Evolutionary conservation across 2,113 vertebrate genomes (phyloP).

Genomic region (Salvelinus namaycush): DNA sequence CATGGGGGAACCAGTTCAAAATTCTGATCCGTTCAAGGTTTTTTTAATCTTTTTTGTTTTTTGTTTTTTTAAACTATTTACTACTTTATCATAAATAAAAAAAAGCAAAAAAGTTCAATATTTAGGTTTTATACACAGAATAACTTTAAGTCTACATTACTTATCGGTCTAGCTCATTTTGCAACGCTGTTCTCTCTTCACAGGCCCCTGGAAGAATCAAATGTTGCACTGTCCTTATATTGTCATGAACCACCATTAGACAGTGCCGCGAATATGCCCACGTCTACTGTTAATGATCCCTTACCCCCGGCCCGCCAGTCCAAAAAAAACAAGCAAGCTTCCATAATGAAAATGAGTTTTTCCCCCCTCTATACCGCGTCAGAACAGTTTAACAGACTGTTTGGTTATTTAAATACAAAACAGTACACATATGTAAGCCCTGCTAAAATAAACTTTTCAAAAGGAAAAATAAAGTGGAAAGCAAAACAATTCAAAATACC

Average conservation of each 20-base stretch:
- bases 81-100: constrained; percentile 18
- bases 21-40: constrained; percentile 30
- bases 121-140: constrained; percentile 50
- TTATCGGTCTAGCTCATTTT: constrained; percentile 25
- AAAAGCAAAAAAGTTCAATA: constrained; percentile 12
- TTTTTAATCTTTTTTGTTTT: too few species aligned
- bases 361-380: constrained; percentile 72
- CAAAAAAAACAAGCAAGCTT: constrained; percentile 53
- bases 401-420: constrained; percentile 74
- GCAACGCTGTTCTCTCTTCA: constrained; percentile 23
- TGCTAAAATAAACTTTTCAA: constrained; percentile 60
- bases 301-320: constrained; percentile 21
- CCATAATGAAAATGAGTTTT: constrained; percentile 49
- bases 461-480: constrained; percentile 74
- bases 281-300: constrained; percentile 37
- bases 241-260: constrained; percentile 39
- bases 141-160: constrained; percentile 48
- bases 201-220: constrained; percentile 46
- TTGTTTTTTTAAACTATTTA: background rate
- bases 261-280: constrained; percentile 49
- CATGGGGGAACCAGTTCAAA: constrained; percentile 45
- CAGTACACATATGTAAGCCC: constrained; percentile 42
- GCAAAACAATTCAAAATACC: constrained; percentile 76
- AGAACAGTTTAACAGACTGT: constrained; percentile 71
- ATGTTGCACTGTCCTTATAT: constrained; percentile 46